Base-by-base conservation (phyloP, 2,888 invertebrate species). In the Leucania comma region DNA sequence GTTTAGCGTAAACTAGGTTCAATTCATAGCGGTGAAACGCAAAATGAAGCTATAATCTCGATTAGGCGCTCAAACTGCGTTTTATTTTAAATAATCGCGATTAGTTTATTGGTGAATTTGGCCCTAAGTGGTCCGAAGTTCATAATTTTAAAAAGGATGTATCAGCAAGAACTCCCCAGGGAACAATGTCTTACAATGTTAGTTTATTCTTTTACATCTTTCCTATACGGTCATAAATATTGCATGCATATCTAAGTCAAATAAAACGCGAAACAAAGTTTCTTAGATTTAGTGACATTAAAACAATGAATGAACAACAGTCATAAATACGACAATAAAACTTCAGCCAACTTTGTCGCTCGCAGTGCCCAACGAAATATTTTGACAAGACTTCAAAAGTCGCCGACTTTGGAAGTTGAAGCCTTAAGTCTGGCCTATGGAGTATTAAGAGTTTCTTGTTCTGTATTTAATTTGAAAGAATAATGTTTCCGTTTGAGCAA, bases 281-380 rank as follows among this genome's bases (percentile, higher is more conserved):
- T 60, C 48, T 29, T 53, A 78, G 68, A 76, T 76, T 76, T 74
- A 68, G 67, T 62, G 60, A 75, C 78, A 82, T 83, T 84, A 77
- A 82, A 82, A 80, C 69, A 71, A 53, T 71, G 65, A 74, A 68
- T 74, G 80, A 80, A 83, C 78, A 83, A 80, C 72, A 71, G 64
- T 56, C 72, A 82, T 82, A 84, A 84, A 84, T 82, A 76, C 58
- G 54, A 70, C 71, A 51, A 75, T 84, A 81, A 81, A 84, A 82
- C 24, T 73, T 70, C 63, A 24, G 10, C 32, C 20, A 84, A 83
- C 69, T 83, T 70, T 38, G 72, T 61, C 64, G 26, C 42, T 65
- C 51, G 26, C 50, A 61, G 68, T 66, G 68, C 42, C 60, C 69
- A 65, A 29, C 71, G 61, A 71, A 84, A 69, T 73, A 74, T 82